Percentiles rank a stretch among this genome's conserved stretches.
phyloP scores from a whole-genome alignment of 2,888 invertebrate genomes.

The Steinernema hermaphroditum region DNA sequence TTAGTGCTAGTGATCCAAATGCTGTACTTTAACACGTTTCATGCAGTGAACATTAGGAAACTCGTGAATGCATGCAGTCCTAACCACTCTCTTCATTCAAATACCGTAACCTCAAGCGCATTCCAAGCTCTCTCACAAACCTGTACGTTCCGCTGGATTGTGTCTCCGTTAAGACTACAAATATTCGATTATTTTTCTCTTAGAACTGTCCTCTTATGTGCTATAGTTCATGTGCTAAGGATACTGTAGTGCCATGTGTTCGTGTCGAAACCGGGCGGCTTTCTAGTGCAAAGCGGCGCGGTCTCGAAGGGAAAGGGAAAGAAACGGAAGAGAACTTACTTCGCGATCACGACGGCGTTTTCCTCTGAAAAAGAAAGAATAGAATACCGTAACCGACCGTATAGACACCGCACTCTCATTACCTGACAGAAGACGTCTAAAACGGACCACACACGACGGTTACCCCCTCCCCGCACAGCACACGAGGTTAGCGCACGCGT shows the following conservation, averaged over 20 bases:
- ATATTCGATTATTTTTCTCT: not conserved
- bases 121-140: conserved; percentile 25
- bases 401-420: not conserved
- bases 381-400: conserved; percentile 28
- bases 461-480: not conserved
- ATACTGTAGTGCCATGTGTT: not conserved
- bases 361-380: conserved; percentile 27
- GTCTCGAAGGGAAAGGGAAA: not conserved
- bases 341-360: conserved; percentile 26
- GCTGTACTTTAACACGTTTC: not conserved
- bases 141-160: conserved; percentile 16
- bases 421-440: no score
- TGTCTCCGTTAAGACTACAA: conserved; percentile 24
- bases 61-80: no score
- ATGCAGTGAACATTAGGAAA: conserved; percentile 1
- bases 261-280: conserved; percentile 3
- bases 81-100: not conserved
- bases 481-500: conserved; percentile 20
- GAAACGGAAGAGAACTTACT: conserved; percentile 27
- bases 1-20: not conserved
- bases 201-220: not conserved
- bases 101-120: not conserved
- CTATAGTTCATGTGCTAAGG: not conserved
- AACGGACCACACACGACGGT: no score
- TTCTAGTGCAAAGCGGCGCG: conserved; percentile 1